Evolutionary conservation across 2,113 vertebrate species (phyloP), one percentile per base, ranked within the genome.

Genomic region (Hemibates koningsi): DNA sequence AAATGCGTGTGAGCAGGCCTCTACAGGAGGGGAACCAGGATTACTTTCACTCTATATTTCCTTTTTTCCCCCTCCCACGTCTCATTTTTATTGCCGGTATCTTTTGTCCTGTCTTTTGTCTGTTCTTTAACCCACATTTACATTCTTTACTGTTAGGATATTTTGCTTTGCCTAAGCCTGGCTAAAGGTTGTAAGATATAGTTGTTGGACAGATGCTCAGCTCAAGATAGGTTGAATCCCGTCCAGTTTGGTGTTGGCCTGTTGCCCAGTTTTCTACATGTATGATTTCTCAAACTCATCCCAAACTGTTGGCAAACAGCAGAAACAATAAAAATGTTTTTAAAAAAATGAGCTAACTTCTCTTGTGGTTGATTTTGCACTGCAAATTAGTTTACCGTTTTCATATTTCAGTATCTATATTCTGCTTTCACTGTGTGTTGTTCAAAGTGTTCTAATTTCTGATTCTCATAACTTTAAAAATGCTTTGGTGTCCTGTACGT

Each of bases 1-100:
- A 92, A 88, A 89, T 91, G 90, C 88, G 82, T 94, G 91, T 90
- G 90, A 95, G 92, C 80, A 89, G 88, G 80, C 76, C 78, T 90
- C 81, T 11, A 50, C 71, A 89, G 81, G 81, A 81, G 91, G 86
- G 66, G 57, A 90, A 68, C 66, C 48, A 24, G 81, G 91, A 92
- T 93, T 91, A 90, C 93, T 92, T 93, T 93, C 86, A 91, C 89
- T 90, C 17, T 66, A 24, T 79, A 38, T 52, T 83, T 81, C 36
- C 43, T 76, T 48, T 85, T 41, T 82, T 66, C 11, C n/a, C n/a
- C 29, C 24, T 71, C 79, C 53, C 78, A 14, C 52, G 34, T 85
- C 80, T 87, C n/a, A 17, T 81, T 85, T 52, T 43, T 68, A 29
- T 73, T 80, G n/a, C 53, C 54, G 11, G 19, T 61, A 27, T 83